Conservation (phyloP, 2,888 invertebrate genomes). For the Hybos culiciformis region DNA sequence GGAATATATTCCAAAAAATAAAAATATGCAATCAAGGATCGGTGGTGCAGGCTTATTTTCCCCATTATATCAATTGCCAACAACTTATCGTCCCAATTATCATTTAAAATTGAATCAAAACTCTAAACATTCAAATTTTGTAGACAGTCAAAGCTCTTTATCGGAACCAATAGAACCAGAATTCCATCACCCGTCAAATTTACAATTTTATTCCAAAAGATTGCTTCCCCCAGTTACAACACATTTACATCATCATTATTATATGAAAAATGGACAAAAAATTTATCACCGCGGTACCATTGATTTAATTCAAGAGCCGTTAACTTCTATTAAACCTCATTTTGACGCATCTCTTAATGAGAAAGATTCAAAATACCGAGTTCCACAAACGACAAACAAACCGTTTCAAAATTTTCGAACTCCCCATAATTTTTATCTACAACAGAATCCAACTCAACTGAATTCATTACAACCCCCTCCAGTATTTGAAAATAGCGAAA, state of each 20-base stretch:
- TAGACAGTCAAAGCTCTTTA: no score
- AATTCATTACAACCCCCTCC: constrained; percentile 1
- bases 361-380: no score
- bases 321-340: constrained; percentile 21
- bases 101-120: constrained; percentile 21
- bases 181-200: constrained; percentile 7
- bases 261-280: constrained; percentile 14
- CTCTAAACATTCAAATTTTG: constrained; percentile 10
- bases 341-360: constrained; percentile 8
- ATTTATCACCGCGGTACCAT: constrained; percentile 20
- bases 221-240: constrained; percentile 27
- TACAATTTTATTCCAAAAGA: no score
- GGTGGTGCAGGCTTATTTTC: neutral
- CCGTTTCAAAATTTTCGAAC: no score
- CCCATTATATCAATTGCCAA: no score
- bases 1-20: constrained; percentile 23
- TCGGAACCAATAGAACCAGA: constrained; percentile 8
- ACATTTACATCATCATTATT: constrained; percentile 36
- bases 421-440: neutral
- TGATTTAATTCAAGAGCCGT: constrained; percentile 18
- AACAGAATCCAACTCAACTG: neutral
- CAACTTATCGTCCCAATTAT: constrained; percentile 29
- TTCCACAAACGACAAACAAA: no score
- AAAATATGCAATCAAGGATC: neutral
- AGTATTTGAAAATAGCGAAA: neutral